These are phyloP conservation scores for Thecophora atra DNA, from an alignment of 2,888 invertebrate species.

Conservation along the genomic window DNA sequence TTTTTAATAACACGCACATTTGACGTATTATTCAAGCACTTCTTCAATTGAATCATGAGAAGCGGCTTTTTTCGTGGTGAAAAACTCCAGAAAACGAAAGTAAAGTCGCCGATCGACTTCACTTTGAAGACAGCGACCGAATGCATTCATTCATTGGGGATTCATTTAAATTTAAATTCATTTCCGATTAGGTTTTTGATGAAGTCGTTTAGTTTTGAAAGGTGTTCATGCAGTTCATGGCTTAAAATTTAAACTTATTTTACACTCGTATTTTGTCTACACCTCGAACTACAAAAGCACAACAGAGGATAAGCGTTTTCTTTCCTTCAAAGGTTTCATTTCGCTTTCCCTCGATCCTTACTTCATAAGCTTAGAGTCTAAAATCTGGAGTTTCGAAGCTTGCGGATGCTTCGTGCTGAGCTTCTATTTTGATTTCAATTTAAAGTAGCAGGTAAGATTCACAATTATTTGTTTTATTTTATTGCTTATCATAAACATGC, in stretches of 20 bases:
- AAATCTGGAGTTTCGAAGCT: background rate
- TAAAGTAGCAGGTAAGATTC: slow-evolving; percentile 45
- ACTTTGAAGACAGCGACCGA: no score
- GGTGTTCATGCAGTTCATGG: background rate
- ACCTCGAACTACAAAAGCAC: slow-evolving; percentile 18
- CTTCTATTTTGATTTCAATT: slow-evolving; percentile 34
- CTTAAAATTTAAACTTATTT: slow-evolving; percentile 11
- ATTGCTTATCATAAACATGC: slow-evolving; percentile 64
- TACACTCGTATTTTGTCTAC: slow-evolving; percentile 10
- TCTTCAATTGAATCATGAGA: no score
- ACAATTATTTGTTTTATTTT: slow-evolving; percentile 49
- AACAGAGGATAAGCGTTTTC: slow-evolving; percentile 23
- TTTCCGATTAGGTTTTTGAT: no score
- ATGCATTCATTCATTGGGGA: no score
- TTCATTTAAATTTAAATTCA: no score
- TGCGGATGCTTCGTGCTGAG: background rate
- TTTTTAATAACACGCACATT: no score
- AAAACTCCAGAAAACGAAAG: no score
- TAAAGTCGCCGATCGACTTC: no score
- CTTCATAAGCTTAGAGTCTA: background rate
- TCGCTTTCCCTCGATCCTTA: slow-evolving; percentile 18
- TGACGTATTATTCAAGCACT: no score
- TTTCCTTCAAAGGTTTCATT: slow-evolving; percentile 30
- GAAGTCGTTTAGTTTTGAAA: no score
- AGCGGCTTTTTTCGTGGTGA: no score